phyloP scores from a whole-genome alignment of 2,888 invertebrate genomes.

The Plusia festucae region DNA sequence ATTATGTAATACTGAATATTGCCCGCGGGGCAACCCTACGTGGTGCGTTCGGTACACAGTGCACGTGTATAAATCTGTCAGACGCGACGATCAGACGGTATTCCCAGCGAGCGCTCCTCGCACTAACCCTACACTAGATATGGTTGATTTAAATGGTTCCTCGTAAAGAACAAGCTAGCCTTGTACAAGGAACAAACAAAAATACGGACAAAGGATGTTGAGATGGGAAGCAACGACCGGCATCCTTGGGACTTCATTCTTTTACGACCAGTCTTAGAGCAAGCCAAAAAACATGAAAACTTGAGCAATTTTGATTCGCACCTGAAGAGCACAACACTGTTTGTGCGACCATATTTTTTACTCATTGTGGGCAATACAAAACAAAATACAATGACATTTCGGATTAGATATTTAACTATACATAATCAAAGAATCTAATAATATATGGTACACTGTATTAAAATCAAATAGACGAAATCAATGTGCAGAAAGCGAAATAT shows the following conservation, averaged over 20 bases:
- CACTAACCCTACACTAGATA: slow-evolving; percentile 7
- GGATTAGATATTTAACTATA: no score
- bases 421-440: no score
- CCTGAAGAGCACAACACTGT: no score
- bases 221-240: not conserved
- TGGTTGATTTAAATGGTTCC: slow-evolving; percentile 3
- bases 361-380: no score
- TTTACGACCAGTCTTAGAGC: no score
- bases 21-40: not conserved
- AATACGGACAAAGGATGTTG: not conserved
- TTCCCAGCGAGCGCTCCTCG: slow-evolving; percentile 10
- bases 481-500: no score
- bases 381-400: no score
- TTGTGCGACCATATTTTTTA: no score
- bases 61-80: slow-evolving; percentile 15
- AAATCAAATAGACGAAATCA: no score
- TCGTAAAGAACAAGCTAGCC: slow-evolving; percentile 1
- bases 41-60: slow-evolving; percentile 9
- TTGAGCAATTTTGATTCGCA: no score
- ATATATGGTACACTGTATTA: no score
- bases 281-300: no score
- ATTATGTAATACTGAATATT: not conserved
- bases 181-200: not conserved
- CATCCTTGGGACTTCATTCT: not conserved
- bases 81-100: slow-evolving; percentile 13